Base-by-base conservation (phyloP, 1,140 invertebrate genomes). In the Centruroides vittatus region DNA sequence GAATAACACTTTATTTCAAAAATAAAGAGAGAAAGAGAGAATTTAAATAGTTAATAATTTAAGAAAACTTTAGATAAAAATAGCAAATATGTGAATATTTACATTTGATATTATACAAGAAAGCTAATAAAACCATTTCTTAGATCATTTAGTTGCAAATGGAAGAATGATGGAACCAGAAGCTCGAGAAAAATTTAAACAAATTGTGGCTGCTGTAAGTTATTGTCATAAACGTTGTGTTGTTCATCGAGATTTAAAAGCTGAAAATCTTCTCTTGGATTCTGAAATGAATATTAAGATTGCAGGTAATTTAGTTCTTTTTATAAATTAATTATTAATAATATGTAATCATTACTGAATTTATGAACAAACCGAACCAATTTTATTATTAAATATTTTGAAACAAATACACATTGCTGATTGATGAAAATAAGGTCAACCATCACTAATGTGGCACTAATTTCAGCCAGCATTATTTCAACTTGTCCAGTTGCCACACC, bases 101-200 rank as follows among this genome's bases (percentile, higher is more conserved):
- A 23, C 23, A 23, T 23, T 23, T 23, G 2, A 1, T 23, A 23
- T 23, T 23, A 23, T 23, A 23, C 23, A 23, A 23, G 2, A 23
- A 23, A 1, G 23, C 23, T 23, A 41, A 41, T 6, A 41, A 41
- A 41, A n/a, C n/a, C 34, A 23, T 53, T 48, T 41, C 34, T 55
- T 34, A 65, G 88, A 98, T 81, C 89, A 94, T 73, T 84, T 98
- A 57, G 93, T 94, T 52, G 81, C 85, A 66, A 91, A 96, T 76
- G 93, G 93, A n/a, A 79, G 90, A 69, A 92, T 99, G 89, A 84
- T 83, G 60, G 96, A 98, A 74, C 82, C 85, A 68, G 88, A 93
- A 70, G 94, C 95, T 9, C 79, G 93, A 65, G 78, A 84, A 66
- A 88, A 96, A 73, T 98, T 98, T 78, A 84, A 86, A 79, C 95